Percentiles rank a stretch among this genome's conserved stretches.
phyloP scores from a whole-genome alignment of 2,113 vertebrate genomes.

The Boulengeromyrus knoepffleri region DNA sequence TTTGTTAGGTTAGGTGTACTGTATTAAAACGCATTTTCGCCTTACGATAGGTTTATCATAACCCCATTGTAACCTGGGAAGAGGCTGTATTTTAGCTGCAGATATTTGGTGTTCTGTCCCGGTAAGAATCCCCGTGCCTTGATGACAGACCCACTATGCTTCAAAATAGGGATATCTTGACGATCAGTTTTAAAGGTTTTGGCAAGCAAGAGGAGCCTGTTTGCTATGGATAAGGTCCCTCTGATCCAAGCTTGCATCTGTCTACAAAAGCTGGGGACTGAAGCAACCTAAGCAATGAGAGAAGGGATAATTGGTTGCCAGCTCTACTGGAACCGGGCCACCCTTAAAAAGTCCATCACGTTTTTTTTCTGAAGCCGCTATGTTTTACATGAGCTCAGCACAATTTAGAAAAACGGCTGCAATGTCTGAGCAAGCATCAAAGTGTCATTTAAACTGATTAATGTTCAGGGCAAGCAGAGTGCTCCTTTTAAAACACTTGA shows the following conservation, averaged over 20 bases:
- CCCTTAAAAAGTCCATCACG: background rate
- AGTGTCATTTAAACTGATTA: slow-evolving; percentile 46
- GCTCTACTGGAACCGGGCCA: background rate
- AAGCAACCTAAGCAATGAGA: background rate
- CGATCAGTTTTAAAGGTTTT: background rate
- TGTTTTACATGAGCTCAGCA: slow-evolving; percentile 18
- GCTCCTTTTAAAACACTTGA: slow-evolving; percentile 28
- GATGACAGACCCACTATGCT: background rate
- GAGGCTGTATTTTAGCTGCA: background rate
- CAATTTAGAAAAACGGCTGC: slow-evolving; percentile 10
- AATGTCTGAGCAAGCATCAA: slow-evolving; percentile 19
- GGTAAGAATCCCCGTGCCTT: background rate
- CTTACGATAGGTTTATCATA: no score
- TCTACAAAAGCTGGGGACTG: background rate
- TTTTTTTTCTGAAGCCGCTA: background rate
- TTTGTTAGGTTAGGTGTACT: no score
- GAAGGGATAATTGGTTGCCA: slow-evolving; percentile 1
- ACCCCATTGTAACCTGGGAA: no score
- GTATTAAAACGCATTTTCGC: no score
- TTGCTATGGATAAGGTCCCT: background rate
- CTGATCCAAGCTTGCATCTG: background rate
- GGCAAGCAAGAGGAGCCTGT: background rate
- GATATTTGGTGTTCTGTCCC: background rate
- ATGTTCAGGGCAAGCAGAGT: slow-evolving; percentile 32
- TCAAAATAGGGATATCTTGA: background rate